Base-by-base conservation (phyloP, 2,113 vertebrate species). In the Oreochromis spilurus region DNA sequence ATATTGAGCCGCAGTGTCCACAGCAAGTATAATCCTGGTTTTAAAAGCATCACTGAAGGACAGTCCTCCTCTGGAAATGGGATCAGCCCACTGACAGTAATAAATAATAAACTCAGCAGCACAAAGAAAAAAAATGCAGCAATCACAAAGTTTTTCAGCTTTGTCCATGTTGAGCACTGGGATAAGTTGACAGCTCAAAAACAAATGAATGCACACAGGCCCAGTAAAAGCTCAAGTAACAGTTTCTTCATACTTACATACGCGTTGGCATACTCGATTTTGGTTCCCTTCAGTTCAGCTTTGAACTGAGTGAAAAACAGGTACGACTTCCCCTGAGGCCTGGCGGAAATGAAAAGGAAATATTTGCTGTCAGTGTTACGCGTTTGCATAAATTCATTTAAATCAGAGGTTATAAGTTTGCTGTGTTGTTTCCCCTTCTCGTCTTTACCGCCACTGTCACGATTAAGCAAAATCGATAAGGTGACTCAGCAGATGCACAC, bases 251-350 rank as follows among this genome's bases (percentile, higher is more conserved):
- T 90, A 99, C 98, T 99, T 97, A 99, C 98, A 29, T 97, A 99
- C 84, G 97, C 98, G 90, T 97, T 97, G 94, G 97, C 98, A 6
- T 97, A 92, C 92, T 99, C 97, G 21, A 99, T 97, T 94, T 97
- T 97, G 31, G 97, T 96, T 91, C 98, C 97, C 79, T 89, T 98
- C 84, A 99, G 95, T 93, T 99, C 97, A 0, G 97, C 97, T 96
- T 97, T 97, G 96, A 99, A 99, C 95, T 98, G 97, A 6, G 97
- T 99, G 89, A 99, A 99, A 96, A 98, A 99, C 92, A 99, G 96
- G 93, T 99, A 99, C 45, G 99, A 99, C 91, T 97, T 99, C 85
- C 99, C 99, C 54, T 98, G 97, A 9, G 99, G 98, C 96, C 99
- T 99, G 95, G 9, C 13, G 34, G 67, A 84, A 89, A 88, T 12